Conservation (phyloP, 2,113 vertebrate genomes). For the Eleginops maclovinus region DNA sequence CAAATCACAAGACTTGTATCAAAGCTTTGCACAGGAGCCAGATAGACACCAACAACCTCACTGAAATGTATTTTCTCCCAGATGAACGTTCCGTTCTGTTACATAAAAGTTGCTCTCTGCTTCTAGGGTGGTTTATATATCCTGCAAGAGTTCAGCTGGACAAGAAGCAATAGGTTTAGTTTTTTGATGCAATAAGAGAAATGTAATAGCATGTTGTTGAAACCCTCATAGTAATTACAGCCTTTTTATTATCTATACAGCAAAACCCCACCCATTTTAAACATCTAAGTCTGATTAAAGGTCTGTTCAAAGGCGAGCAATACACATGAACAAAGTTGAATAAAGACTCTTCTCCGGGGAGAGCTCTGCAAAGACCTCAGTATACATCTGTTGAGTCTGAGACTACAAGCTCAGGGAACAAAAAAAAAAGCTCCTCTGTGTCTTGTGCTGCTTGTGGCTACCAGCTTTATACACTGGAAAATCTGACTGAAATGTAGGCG, state of each 20-base stretch:
- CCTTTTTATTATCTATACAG: background rate
- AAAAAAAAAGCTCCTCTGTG: no score
- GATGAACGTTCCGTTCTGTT: conserved; percentile 17
- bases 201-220: background rate
- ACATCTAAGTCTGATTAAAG: background rate
- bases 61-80: conserved; percentile 7
- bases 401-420: no score
- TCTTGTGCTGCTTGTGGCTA: no score
- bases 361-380: no score
- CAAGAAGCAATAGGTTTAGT: background rate
- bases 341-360: background rate
- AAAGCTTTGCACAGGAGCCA: conserved; percentile 32
- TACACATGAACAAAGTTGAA: background rate
- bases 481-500: no score
- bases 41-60: conserved; percentile 25
- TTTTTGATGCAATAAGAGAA: background rate
- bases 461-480: no score
- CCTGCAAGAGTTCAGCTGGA: conserved; percentile 12
- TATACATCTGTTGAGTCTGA: no score
- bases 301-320: no score
- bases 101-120: conserved; percentile 9
- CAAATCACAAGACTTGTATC: conserved; percentile 41
- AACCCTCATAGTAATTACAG: no score
- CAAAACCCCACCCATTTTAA: background rate
- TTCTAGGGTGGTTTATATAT: background rate